Percentiles rank a stretch among this genome's conserved stretches.
Conservation (phyloP, 2,888 invertebrate species). For the Parapristionchus giblindavisi region DNA sequence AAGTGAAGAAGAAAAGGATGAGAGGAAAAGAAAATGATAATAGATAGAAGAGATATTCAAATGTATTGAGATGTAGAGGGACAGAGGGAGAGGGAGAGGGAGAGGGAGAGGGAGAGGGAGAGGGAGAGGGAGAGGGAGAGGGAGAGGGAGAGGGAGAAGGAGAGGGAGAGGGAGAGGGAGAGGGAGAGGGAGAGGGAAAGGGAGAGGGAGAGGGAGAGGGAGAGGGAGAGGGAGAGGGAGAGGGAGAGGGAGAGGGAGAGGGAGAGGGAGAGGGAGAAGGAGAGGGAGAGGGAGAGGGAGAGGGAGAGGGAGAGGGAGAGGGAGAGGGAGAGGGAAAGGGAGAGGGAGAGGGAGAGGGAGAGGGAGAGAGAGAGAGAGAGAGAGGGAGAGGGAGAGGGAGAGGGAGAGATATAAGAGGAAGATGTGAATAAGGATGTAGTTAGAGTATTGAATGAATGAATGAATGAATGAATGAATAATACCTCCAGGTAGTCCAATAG, state of each 20-base stretch:
- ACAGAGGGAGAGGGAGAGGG: too few species aligned
- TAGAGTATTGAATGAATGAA: background rate
- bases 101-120: constrained; percentile 30
- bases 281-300: background rate
- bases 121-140: constrained; percentile 19
- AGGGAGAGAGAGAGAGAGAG: background rate
- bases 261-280: background rate
- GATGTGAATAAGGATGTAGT: background rate
- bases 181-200: constrained; percentile 5
- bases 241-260: constrained; percentile 14
- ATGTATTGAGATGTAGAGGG: constrained; percentile 34
- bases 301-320: background rate
- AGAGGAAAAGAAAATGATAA: background rate
- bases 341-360: too few species aligned
- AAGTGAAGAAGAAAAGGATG: background rate
- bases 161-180: background rate
- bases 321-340: background rate
- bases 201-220: constrained; percentile 32
- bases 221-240: constrained; percentile 29
- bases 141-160: background rate
- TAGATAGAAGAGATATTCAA: constrained; percentile 15
- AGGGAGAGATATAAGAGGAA: background rate
- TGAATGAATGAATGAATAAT: background rate
- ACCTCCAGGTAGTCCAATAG: constrained; percentile 32
- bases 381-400: background rate